Evolutionary conservation across 2,113 vertebrate genomes (phyloP).

Genomic region (Hymenochirus boettgeri): DNA sequence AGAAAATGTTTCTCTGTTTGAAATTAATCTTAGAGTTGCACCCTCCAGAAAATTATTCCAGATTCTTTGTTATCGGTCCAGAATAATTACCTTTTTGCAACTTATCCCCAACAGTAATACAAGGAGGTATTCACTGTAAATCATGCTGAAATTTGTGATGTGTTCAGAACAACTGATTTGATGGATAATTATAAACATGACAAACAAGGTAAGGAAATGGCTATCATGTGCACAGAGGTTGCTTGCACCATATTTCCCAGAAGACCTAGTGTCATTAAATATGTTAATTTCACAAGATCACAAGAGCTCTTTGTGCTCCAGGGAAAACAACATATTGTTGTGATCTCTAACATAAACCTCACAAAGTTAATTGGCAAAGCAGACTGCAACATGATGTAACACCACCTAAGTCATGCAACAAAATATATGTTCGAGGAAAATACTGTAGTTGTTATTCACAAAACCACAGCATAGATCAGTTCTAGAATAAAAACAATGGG

Average conservation of each 20-base stretch:
- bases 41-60: too few species aligned
- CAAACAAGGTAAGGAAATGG: conserved; percentile 8
- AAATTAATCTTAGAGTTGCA: too few species aligned
- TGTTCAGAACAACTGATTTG: conserved; percentile 8
- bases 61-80: too few species aligned
- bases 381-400: conserved; percentile 29
- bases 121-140: conserved; percentile 17
- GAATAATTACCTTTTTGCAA: background rate
- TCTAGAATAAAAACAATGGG: too few species aligned
- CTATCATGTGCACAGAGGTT: conserved; percentile 6
- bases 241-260: conserved; percentile 13
- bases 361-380: conserved; percentile 39
- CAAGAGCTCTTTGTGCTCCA: conserved; percentile 25
- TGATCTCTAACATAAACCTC: conserved; percentile 23
- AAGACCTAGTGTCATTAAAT: conserved; percentile 39
- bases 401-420: conserved; percentile 7
- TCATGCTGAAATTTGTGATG: conserved; percentile 7
- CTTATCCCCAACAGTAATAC: background rate
- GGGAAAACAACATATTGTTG: conserved; percentile 37
- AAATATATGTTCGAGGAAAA: background rate
- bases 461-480: too few species aligned
- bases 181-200: conserved; percentile 23
- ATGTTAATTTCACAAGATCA: conserved; percentile 43
- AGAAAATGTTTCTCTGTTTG: too few species aligned
- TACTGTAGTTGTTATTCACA: too few species aligned